Evolutionary conservation across 2,113 vertebrate species (phyloP).

Genomic region (Zosterops borbonicus): DNA sequence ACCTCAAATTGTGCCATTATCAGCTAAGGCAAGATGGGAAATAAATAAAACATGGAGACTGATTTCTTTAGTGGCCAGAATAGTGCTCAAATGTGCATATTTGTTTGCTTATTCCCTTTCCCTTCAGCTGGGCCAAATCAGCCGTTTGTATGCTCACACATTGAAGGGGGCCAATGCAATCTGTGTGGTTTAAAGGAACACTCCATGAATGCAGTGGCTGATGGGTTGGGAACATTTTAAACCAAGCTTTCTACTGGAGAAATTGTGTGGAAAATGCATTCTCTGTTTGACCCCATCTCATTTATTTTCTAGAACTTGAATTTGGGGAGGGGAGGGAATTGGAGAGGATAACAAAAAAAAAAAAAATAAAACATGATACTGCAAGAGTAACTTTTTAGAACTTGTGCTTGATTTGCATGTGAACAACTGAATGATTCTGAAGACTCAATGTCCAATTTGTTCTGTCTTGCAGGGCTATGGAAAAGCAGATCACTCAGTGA

Average conservation of each 20-base stretch:
- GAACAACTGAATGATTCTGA: background rate
- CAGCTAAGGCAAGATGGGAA: background rate
- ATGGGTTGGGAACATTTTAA: background rate
- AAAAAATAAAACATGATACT: background rate
- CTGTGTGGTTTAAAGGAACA: background rate
- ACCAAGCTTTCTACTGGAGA: background rate
- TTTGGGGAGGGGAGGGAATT: background rate
- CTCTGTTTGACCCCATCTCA: background rate
- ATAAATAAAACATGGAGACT: background rate
- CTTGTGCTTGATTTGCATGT: background rate
- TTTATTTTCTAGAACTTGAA: background rate
- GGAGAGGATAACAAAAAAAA: background rate
- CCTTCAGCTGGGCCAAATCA: background rate
- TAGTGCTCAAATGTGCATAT: background rate
- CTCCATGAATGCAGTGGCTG: background rate
- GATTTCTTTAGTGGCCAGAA: background rate
- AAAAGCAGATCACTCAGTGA: conserved; percentile 87
- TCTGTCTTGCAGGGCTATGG: conserved; percentile 81
- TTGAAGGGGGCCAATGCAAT: background rate
- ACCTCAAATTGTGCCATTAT: background rate
- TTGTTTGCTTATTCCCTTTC: background rate
- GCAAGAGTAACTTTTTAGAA: background rate
- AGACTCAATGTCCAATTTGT: background rate
- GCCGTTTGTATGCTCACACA: background rate
- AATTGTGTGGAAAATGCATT: background rate